These are phyloP conservation scores for Drosophila lacertosa DNA, from an alignment of 1,140 invertebrate genomes.

Conservation along the genomic window DNA sequence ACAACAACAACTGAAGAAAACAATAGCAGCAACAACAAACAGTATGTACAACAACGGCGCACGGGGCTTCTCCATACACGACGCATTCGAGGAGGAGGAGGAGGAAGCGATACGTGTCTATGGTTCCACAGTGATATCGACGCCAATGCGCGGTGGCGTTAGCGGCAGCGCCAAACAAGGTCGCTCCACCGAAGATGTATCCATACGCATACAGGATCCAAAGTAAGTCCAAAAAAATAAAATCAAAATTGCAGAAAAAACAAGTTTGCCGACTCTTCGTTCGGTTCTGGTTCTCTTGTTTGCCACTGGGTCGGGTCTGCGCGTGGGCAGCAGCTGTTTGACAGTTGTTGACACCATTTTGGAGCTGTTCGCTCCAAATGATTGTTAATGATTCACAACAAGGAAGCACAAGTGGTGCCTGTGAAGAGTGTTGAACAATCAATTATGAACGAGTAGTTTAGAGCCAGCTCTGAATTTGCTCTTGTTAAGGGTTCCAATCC, in stretches of 20 bases:
- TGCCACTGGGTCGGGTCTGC: slow-evolving; percentile 3
- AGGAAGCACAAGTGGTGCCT: slow-evolving; percentile 7
- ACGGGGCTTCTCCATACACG: slow-evolving; percentile 89
- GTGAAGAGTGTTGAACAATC: neutral
- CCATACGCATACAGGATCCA: slow-evolving; percentile 83
- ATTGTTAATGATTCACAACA: slow-evolving; percentile 20
- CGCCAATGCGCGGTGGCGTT: slow-evolving; percentile 84
- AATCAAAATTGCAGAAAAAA: slow-evolving; percentile 35
- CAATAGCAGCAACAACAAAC: slow-evolving; percentile 39
- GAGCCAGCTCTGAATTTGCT: neutral
- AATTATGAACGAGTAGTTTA: neutral
- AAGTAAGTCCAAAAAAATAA: slow-evolving; percentile 66
- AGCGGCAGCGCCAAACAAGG: slow-evolving; percentile 71
- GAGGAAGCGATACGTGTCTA: slow-evolving; percentile 91
- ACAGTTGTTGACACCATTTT: slow-evolving; percentile 50
- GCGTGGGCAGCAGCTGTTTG: slow-evolving; percentile 42
- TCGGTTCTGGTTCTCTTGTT: slow-evolving; percentile 6
- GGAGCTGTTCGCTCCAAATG: neutral
- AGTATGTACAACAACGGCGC: slow-evolving; percentile 76
- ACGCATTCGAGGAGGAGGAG: slow-evolving; percentile 92
- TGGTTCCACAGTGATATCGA: slow-evolving; percentile 87
- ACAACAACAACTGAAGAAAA: slow-evolving; percentile 52
- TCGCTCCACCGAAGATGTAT: slow-evolving; percentile 83
- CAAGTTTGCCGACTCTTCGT: slow-evolving; percentile 17
- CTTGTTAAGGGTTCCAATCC: neutral